Evolutionary conservation across 2,888 invertebrate species (phyloP).

Genomic region (Agrochola macilenta): DNA sequence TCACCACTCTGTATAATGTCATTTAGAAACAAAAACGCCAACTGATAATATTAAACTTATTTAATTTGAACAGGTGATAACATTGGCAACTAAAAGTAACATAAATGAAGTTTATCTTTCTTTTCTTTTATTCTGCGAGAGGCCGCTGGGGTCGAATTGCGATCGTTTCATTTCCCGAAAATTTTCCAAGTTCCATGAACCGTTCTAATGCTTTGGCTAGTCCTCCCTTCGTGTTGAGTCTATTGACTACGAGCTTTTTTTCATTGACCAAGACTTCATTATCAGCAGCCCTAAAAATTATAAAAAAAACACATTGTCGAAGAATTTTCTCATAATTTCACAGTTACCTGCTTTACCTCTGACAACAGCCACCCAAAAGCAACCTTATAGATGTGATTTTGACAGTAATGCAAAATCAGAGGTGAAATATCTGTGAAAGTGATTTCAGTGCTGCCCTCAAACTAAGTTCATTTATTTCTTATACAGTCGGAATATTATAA

Average conservation of each 20-base stretch:
- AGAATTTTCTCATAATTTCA: neutral
- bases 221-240: neutral
- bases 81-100: neutral
- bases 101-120: neutral
- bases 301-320: neutral
- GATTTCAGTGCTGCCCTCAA: neutral
- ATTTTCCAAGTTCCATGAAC: neutral
- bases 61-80: slow-evolving; percentile 21
- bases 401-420: neutral
- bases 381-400: neutral
- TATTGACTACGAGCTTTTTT: no score
- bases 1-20: neutral
- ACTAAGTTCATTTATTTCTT: neutral
- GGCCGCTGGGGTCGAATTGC: slow-evolving; percentile 26
- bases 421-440: neutral
- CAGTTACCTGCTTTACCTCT: neutral
- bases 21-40: neutral
- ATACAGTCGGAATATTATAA: neutral
- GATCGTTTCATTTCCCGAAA: neutral
- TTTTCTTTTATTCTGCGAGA: slow-evolving; percentile 3
- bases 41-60: slow-evolving; percentile 2
- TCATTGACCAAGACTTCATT: slow-evolving; percentile 1
- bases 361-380: neutral
- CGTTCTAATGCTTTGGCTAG: neutral
- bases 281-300: slow-evolving; percentile 23